These are phyloP conservation scores for Caenorhabditis panamensis DNA, from an alignment of 2,888 invertebrate genomes.

Conservation along the genomic window DNA sequence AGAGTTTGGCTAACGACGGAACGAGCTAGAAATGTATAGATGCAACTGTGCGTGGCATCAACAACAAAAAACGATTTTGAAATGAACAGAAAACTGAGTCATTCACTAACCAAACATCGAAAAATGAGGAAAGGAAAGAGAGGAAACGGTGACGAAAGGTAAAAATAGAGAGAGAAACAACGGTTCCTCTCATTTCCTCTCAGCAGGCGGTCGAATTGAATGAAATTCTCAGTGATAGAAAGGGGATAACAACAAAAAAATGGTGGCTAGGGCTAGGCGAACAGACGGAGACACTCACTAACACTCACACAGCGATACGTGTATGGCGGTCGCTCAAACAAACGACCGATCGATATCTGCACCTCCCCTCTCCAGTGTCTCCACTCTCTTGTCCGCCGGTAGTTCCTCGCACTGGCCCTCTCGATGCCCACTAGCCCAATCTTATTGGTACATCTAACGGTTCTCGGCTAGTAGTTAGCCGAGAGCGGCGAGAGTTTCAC, in stretches of 20 bases:
- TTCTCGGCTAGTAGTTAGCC: conserved; percentile 24
- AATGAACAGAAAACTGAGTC: conserved; percentile 29
- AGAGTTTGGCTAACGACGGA: background rate
- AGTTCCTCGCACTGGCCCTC: conserved; percentile 17
- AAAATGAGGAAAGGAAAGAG: conserved; percentile 13
- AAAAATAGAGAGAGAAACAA: conserved; percentile 13
- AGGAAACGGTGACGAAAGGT: background rate
- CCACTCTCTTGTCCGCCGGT: conserved; percentile 1
- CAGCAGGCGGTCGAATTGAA: background rate
- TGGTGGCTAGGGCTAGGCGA: conserved; percentile 10
- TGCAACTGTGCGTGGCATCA: background rate
- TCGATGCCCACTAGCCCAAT: conserved; percentile 43
- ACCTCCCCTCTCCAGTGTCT: conserved; percentile 34
- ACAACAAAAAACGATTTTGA: conserved; percentile 7
- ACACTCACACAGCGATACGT: conserved; percentile 53
- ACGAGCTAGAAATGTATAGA: too few relatives aligned
- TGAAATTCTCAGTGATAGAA: background rate
- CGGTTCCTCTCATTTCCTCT: background rate
- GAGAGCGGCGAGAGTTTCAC: background rate
- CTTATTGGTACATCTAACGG: conserved; percentile 56
- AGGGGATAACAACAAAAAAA: conserved; percentile 33
- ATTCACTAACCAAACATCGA: conserved; percentile 36
- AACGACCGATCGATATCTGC: conserved; percentile 62
- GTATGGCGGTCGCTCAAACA: conserved; percentile 56
- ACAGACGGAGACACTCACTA: conserved; percentile 44